A percentile compares a stretch with the other conserved stretches of the same genome.
Conservation (phyloP, 1,140 invertebrate species). For the Diabrotica undecimpunctata region DNA sequence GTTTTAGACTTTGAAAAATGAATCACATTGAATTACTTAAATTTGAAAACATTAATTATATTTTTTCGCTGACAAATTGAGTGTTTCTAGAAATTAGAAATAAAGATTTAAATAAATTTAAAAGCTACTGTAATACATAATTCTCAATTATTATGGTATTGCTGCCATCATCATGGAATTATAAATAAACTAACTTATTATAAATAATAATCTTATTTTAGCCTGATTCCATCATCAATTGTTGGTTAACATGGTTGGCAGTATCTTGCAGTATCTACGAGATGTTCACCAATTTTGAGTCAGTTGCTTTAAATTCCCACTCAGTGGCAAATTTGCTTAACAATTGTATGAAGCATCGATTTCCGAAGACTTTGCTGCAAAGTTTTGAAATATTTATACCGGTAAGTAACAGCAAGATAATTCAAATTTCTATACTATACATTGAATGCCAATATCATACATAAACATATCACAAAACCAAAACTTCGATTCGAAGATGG, state of each 20-base stretch:
- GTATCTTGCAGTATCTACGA: conserved; percentile 48
- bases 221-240: conserved; percentile 60
- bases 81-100: too few relatives aligned
- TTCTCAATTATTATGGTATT: too few relatives aligned
- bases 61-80: too few relatives aligned
- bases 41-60: too few relatives aligned
- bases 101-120: too few relatives aligned
- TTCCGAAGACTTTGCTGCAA: conserved; percentile 54
- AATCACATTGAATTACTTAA: too few relatives aligned
- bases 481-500: conserved; percentile 23
- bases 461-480: not conserved
- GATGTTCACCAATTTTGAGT: conserved; percentile 46
- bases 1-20: too few relatives aligned
- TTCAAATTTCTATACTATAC: too few relatives aligned
- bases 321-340: conserved; percentile 53
- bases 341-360: conserved; percentile 51
- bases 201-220: conserved; percentile 39
- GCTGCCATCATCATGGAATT: too few relatives aligned
- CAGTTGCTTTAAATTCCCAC: conserved; percentile 41
- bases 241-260: conserved; percentile 62
- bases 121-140: too few relatives aligned
- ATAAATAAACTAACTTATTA: too few relatives aligned
- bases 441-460: not conserved
- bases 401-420: conserved; percentile 43
- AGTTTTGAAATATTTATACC: conserved; percentile 62